Conservation (phyloP, 1,140 invertebrate species). For the Coptotermes formosanus region DNA sequence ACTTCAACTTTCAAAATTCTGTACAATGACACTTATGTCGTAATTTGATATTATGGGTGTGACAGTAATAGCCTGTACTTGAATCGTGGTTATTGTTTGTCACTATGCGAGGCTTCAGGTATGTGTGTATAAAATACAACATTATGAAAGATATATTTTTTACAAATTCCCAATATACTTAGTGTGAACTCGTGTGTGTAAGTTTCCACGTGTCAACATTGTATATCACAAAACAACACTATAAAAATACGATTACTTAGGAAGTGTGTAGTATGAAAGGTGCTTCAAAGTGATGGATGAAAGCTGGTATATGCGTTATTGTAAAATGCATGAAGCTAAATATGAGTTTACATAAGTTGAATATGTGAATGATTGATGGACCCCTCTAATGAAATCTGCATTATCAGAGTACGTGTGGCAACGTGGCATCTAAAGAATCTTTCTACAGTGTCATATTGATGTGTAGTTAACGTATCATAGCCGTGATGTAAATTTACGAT, state of each 20-base stretch:
- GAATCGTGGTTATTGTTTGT: no score
- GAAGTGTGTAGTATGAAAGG: background rate
- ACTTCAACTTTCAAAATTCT: no score
- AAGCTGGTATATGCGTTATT: background rate
- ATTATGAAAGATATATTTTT: background rate
- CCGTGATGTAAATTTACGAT: background rate
- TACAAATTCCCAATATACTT: background rate
- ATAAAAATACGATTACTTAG: background rate
- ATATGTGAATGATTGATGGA: conserved; percentile 1
- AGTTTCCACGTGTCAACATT: background rate
- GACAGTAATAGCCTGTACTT: no score
- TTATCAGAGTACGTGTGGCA: background rate
- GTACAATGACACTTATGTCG: no score
- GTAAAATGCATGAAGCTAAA: background rate
- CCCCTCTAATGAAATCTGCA: background rate
- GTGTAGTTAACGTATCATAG: background rate
- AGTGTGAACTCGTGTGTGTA: no score
- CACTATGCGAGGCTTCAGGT: background rate
- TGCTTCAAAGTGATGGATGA: background rate
- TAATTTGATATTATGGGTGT: no score
- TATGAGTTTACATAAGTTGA: background rate
- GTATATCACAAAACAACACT: background rate
- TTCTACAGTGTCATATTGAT: background rate
- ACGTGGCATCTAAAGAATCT: background rate
- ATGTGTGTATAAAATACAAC: background rate